Conservation (phyloP, 2,113 vertebrate species). For the Grammomys surdaster region DNA sequence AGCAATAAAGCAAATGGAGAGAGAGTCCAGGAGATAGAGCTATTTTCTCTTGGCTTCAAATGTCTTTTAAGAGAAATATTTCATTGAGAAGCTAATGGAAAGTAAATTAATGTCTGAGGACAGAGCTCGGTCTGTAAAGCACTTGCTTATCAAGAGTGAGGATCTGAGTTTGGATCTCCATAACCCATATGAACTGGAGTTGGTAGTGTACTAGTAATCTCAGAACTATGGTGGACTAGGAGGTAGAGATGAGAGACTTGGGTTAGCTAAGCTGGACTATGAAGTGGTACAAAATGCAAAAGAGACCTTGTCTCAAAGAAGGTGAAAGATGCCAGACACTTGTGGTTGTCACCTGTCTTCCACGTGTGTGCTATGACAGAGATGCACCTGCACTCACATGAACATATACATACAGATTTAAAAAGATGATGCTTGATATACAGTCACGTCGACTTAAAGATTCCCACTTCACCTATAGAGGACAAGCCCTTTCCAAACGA, state of each 20-base stretch:
- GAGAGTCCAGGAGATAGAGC: not conserved
- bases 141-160: not conserved
- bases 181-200: not conserved
- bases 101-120: not conserved
- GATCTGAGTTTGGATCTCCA: not conserved
- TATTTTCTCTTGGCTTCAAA: not conserved
- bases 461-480: not conserved
- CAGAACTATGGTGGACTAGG: not conserved
- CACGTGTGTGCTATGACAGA: not conserved
- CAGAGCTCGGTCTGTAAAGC: too few species aligned
- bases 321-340: not conserved
- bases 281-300: not conserved
- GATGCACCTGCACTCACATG: not conserved
- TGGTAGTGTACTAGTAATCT: too few species aligned
- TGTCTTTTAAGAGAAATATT: slow-evolving; percentile 27
- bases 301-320: not conserved
- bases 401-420: not conserved
- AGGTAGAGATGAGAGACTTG: too few species aligned
- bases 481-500: not conserved
- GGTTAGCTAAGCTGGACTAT: not conserved
- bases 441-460: not conserved
- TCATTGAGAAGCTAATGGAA: slow-evolving; percentile 38
- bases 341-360: not conserved
- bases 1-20: not conserved
- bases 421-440: not conserved